Evolutionary conservation across 2,113 vertebrate species (phyloP).

Genomic region (Dasyornis broadbenti): DNA sequence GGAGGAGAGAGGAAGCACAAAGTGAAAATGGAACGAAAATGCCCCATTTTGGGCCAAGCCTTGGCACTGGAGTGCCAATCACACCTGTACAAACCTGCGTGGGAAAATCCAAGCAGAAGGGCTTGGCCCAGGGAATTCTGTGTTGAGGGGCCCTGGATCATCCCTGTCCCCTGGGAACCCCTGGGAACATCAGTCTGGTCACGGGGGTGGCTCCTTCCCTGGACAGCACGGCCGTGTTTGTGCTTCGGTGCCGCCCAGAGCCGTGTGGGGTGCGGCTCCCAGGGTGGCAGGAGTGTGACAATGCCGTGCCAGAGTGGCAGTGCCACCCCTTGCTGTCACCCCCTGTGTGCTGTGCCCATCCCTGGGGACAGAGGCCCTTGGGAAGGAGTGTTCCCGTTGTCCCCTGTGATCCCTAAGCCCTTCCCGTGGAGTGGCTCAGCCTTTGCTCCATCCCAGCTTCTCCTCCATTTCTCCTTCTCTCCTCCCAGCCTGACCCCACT

Average conservation of each 20-base stretch:
- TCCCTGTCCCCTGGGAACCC: background rate
- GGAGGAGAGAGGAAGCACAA: background rate
- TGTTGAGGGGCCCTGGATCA: background rate
- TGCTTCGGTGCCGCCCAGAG: background rate
- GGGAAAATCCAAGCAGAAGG: background rate
- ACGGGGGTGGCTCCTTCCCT: background rate
- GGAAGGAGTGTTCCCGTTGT: background rate
- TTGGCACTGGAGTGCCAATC: no score
- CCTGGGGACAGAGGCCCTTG: background rate
- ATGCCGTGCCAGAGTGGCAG: rapidly evolving
- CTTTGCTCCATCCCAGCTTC: background rate
- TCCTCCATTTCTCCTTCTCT: background rate
- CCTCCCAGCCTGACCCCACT: background rate
- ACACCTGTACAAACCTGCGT: rapidly evolving
- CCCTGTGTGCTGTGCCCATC: background rate
- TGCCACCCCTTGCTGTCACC: background rate
- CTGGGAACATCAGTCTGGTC: background rate
- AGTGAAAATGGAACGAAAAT: background rate
- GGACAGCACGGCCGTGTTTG: background rate
- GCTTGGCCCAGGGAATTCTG: background rate
- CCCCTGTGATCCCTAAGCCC: background rate
- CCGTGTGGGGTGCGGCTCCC: rapidly evolving
- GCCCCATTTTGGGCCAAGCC: background rate
- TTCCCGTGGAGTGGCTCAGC: background rate
- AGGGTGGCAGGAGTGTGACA: background rate